Percentiles rank a stretch among this genome's conserved stretches.
These are phyloP conservation scores for Tigriopus californicus DNA, from an alignment of 2,888 invertebrate genomes.

Conservation along the genomic window DNA sequence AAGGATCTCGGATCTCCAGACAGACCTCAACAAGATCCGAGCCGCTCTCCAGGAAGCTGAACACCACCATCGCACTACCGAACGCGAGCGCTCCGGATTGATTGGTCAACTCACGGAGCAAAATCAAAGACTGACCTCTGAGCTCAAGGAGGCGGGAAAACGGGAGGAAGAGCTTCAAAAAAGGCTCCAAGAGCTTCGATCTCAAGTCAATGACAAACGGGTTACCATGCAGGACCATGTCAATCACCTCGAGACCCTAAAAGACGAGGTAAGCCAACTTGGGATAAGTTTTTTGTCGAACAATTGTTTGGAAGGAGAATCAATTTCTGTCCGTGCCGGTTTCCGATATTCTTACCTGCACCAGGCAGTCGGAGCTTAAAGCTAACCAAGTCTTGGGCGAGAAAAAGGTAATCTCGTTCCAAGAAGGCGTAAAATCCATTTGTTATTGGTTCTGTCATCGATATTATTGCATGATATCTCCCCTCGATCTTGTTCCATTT, in stretches of 20 bases:
- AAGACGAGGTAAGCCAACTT: conserved; percentile 47
- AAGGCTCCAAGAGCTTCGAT: conserved; percentile 59
- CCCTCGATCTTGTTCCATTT: no score
- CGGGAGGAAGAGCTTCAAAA: conserved; percentile 57
- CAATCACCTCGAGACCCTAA: conserved; percentile 64
- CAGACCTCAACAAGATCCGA: neutral
- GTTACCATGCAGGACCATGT: conserved; percentile 69
- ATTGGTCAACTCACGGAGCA: conserved; percentile 71
- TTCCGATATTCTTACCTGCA: no score
- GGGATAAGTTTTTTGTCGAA: no score
- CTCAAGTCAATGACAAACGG: conserved; percentile 61
- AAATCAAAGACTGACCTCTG: conserved; percentile 57
- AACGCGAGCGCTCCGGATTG: conserved; percentile 41
- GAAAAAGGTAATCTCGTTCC: no score
- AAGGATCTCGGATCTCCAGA: conserved; percentile 5
- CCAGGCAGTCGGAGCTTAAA: no score
- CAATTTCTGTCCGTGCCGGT: no score
- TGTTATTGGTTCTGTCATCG: no score
- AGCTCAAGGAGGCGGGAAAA: conserved; percentile 36
- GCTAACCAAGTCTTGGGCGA: no score
- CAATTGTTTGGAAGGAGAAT: no score
- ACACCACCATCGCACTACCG: neutral
- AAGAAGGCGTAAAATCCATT: no score
- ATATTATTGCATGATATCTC: no score
- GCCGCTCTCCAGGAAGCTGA: neutral